A percentile compares a stretch with the other conserved stretches of the same genome.
phyloP scores from a whole-genome alignment of 2,797 vertebrate species.

The Cynodonichthys magdalenae region DNA sequence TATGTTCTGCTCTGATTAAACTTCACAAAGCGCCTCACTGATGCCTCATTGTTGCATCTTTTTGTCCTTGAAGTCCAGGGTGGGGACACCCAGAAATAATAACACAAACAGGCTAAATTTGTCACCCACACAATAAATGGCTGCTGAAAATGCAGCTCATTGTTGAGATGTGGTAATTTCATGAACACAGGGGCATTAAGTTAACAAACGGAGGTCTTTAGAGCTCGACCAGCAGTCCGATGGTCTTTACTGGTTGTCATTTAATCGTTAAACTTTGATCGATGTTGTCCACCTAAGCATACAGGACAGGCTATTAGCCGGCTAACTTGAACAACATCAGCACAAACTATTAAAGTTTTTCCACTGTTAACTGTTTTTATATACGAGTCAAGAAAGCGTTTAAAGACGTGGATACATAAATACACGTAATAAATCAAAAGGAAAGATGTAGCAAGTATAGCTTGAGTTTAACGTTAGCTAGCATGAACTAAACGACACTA shows the following conservation, averaged over 20 bases:
- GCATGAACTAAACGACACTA: background rate
- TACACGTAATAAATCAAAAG: background rate
- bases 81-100: constrained; percentile 63
- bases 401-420: background rate
- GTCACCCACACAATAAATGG: constrained; percentile 64
- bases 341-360: background rate
- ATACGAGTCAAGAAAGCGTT: accelerated
- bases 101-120: constrained; percentile 61
- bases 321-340: constrained; percentile 2
- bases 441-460: background rate
- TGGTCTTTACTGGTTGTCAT: background rate
- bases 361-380: background rate
- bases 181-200: background rate
- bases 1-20: constrained; percentile 67
- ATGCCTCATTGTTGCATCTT: constrained; percentile 75
- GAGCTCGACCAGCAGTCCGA: background rate
- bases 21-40: constrained; percentile 24
- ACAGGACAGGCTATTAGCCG: constrained; percentile 29
- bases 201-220: background rate
- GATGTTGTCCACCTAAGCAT: constrained; percentile 5
- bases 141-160: no score
- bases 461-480: background rate
- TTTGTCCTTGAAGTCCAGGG: constrained; percentile 70
- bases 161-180: constrained; percentile 1
- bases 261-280: constrained; percentile 34